Base-by-base conservation (phyloP, 2,888 invertebrate species). In the Pristionchus mayeri region DNA sequence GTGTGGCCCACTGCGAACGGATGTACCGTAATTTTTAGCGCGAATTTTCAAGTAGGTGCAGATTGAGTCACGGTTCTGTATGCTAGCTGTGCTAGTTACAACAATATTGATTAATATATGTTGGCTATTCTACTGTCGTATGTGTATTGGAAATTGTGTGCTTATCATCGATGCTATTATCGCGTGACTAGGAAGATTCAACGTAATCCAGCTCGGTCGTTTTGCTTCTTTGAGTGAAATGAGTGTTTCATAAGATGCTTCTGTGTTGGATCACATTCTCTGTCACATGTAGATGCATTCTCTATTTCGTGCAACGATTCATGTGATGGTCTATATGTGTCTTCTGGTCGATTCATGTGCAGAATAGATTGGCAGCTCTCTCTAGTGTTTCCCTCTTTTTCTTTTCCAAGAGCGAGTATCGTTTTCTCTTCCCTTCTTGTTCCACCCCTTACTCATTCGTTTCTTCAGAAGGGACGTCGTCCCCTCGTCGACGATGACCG, bases 401-500 rank as follows among this genome's bases (percentile, higher is more conserved):
- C 34, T 34, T 79, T 67, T 67, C 67, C 67, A 67, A 67, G 24
- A 2, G 37, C 37, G 37, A 37, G 37, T 67, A 34, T 34, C 37
- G 24, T 79, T 48, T n/a, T 79, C 54, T 52, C n/a, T 79, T 54
- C 37, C 30, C n/a, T 13, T 16, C 54, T 54, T 37, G 50, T 79
- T 40, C 40, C 79, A 34, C 24, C 79, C n/a, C 40, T 40, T 40
- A 40, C 34, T 79, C 40, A 54, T 34, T 79, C 44, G 44, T 6
- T 44, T 54, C 40, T 54, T 54, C 50, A 79, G 79, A 48, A 52
- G 79, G 79, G 54, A 79, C 30, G 16, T 79, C 79, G 27, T n/a
- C 37, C 50, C 30, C n/a, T 81, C 60, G 48, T 67, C n/a, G 57
- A 81, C 13, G 81, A 30, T 48, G 44, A 18, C 81, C 24, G 81